phyloP scores from a whole-genome alignment of 2,888 invertebrate genomes.

The Anarsia innoxiella region DNA sequence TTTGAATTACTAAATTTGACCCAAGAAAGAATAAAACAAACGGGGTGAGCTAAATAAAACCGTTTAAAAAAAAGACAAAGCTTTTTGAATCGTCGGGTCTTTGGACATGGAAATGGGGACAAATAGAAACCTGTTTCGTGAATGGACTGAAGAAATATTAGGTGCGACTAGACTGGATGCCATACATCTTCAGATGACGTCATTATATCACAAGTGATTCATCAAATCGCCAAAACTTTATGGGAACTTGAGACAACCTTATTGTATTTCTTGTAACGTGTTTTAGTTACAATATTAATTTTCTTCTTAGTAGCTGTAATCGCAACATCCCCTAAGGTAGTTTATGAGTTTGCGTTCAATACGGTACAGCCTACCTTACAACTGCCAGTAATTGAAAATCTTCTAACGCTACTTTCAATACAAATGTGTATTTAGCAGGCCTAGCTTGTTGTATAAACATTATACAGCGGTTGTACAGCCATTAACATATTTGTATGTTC shows the following conservation, averaged over 20 bases:
- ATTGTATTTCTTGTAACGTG: too few species aligned
- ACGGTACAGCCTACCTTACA: slow-evolving; percentile 9
- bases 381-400: slow-evolving; percentile 10
- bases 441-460: slow-evolving; percentile 1
- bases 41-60: too few species aligned
- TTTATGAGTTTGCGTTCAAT: slow-evolving; percentile 8
- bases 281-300: slow-evolving; percentile 2
- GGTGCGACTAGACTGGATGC: slow-evolving; percentile 52
- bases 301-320: slow-evolving; percentile 4
- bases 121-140: slow-evolving; percentile 48
- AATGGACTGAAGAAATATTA: slow-evolving; percentile 39
- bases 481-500: slow-evolving; percentile 6
- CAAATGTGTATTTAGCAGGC: background rate
- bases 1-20: too few species aligned
- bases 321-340: slow-evolving; percentile 7
- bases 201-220: slow-evolving; percentile 43
- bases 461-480: background rate
- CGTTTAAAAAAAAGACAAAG: too few species aligned
- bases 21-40: too few species aligned
- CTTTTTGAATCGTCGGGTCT: slow-evolving; percentile 36
- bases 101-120: slow-evolving; percentile 60
- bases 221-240: slow-evolving; percentile 22
- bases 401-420: slow-evolving; percentile 9
- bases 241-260: slow-evolving; percentile 3
- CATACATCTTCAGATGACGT: slow-evolving; percentile 34